Evolutionary conservation across 2,113 vertebrate species (phyloP).

Genomic region (Psilopogon haemacephalus): DNA sequence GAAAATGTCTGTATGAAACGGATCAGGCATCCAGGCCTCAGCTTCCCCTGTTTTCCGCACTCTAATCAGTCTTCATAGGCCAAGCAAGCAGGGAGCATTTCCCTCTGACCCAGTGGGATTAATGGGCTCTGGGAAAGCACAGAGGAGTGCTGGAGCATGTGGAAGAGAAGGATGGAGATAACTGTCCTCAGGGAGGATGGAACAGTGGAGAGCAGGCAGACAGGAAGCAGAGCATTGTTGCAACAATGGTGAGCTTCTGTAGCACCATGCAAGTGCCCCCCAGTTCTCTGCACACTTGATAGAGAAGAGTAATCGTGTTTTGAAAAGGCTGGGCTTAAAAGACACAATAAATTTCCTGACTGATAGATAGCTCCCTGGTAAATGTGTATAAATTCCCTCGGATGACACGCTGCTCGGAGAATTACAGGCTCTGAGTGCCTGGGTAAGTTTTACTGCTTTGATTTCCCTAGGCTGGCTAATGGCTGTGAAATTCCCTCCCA

Average conservation of each 20-base stretch:
- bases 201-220: not conserved
- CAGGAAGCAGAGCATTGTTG: not conserved
- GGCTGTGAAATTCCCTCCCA: conserved; percentile 28
- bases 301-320: not conserved
- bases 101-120: not conserved
- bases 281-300: not conserved
- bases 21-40: not conserved
- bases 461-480: not conserved
- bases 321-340: conserved; percentile 16
- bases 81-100: not conserved
- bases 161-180: not conserved
- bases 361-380: not conserved
- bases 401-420: not conserved
- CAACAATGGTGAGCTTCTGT: not conserved
- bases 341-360: not conserved
- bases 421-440: not conserved
- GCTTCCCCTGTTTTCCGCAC: not conserved
- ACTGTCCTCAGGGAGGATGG: fast-evolving
- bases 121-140: not conserved
- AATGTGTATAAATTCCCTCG: not conserved
- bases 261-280: not conserved
- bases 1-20: not conserved
- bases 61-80: not conserved
- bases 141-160: not conserved
- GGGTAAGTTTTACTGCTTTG: conserved; percentile 13